A percentile compares a stretch with the other conserved stretches of the same genome.
phyloP scores from a whole-genome alignment of 2,113 vertebrate genomes.

The Oryzias celebensis region DNA sequence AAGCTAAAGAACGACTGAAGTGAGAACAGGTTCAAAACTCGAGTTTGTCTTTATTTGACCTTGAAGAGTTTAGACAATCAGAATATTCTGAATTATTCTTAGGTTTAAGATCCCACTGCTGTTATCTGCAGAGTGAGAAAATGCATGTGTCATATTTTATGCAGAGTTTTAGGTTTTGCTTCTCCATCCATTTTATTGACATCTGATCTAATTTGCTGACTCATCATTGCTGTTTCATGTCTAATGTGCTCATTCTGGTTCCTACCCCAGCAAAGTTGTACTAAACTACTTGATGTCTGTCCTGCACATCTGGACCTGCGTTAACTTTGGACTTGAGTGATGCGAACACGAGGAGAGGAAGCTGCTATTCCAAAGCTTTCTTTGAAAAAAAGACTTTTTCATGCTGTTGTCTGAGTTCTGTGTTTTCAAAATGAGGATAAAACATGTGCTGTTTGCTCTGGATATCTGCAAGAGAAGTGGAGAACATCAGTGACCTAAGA shows the following conservation, averaged over 20 bases:
- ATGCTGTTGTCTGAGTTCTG: slow-evolving; percentile 90
- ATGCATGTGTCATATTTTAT: too few species aligned
- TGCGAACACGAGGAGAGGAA: slow-evolving; percentile 27
- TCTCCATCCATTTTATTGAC: slow-evolving; percentile 5
- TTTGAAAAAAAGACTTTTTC: slow-evolving; percentile 87
- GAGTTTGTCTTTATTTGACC: too few species aligned
- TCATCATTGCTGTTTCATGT: neutral
- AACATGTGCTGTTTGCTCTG: slow-evolving; percentile 96
- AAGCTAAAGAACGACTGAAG: too few species aligned
- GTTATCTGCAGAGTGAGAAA: too few species aligned
- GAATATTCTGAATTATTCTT: too few species aligned
- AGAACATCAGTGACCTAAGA: slow-evolving; percentile 84
- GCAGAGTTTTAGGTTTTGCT: slow-evolving; percentile 9
- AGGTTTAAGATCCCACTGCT: too few species aligned
- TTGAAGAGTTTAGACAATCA: too few species aligned
- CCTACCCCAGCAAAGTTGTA: slow-evolving; percentile 32
- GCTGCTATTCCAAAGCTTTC: slow-evolving; percentile 74
- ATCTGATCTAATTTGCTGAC: slow-evolving; percentile 4
- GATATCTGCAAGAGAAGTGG: slow-evolving; percentile 83
- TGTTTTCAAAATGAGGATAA: slow-evolving; percentile 81
- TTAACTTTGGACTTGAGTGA: slow-evolving; percentile 40
- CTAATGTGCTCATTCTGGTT: neutral
- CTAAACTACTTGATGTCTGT: slow-evolving; percentile 9
- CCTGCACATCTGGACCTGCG: slow-evolving; percentile 9
- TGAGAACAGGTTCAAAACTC: too few species aligned